phyloP scores from a whole-genome alignment of 2,888 invertebrate genomes.

The Uropetala carovei region DNA sequence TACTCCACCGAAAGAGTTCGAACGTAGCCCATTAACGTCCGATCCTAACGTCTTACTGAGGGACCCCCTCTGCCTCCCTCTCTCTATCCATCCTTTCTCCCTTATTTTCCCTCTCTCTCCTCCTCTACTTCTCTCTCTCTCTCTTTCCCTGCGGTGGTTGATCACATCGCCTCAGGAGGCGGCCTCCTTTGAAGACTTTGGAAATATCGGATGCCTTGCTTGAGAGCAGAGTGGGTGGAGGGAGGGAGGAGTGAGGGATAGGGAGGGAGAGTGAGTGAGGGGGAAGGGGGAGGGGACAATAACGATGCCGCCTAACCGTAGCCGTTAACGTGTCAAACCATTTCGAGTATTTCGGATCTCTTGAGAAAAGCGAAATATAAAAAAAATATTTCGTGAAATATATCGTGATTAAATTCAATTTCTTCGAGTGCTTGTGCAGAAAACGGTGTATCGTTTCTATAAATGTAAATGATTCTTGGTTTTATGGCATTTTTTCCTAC shows the following conservation, averaged over 20 bases:
- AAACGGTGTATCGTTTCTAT: background rate
- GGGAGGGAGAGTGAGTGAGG: background rate
- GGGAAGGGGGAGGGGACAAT: background rate
- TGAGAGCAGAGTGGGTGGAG: no score
- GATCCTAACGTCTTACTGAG: constrained; percentile 28
- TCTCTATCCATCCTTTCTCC: background rate
- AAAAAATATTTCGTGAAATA: background rate
- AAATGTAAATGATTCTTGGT: background rate
- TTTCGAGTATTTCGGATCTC: background rate
- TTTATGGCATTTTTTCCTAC: background rate
- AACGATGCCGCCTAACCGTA: background rate
- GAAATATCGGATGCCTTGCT: constrained; percentile 6
- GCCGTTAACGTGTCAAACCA: constrained; percentile 23
- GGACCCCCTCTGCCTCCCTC: background rate
- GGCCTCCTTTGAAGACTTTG: background rate
- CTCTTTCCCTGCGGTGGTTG: background rate
- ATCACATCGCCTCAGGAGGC: constrained; percentile 4
- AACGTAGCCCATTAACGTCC: constrained; percentile 17
- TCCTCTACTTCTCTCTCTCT: background rate
- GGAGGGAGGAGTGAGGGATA: background rate
- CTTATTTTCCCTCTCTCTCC: no score
- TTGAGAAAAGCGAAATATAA: background rate
- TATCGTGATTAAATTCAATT: background rate
- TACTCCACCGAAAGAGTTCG: constrained; percentile 17
- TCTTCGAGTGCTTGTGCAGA: background rate